Conservation (phyloP, 2,797 vertebrate species). For the Chanos chanos region DNA sequence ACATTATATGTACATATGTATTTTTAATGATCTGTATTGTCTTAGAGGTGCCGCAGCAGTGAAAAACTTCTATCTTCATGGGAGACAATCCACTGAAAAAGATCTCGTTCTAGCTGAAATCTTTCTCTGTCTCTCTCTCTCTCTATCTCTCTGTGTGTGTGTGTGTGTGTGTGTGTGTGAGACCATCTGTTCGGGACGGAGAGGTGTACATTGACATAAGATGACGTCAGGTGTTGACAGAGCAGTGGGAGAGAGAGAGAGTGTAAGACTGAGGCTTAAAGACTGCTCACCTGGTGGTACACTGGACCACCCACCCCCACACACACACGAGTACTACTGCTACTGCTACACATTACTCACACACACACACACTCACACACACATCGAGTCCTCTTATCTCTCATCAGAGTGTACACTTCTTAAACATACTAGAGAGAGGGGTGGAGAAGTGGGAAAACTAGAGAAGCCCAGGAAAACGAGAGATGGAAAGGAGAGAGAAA, state of each 20-base stretch:
- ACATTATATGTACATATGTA: too few species aligned
- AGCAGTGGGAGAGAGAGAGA: slow-evolving; percentile 36
- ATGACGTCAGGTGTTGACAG: slow-evolving; percentile 50
- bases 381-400: not conserved
- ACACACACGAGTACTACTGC: not conserved
- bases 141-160: not conserved
- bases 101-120: too few species aligned
- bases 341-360: not conserved
- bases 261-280: slow-evolving; percentile 47
- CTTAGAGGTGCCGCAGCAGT: too few species aligned
- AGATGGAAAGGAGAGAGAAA: not conserved
- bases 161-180: not conserved
- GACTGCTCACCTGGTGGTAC: slow-evolving; percentile 58
- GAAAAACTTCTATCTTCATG: too few species aligned
- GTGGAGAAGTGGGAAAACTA: slow-evolving; percentile 1
- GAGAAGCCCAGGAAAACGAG: not conserved
- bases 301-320: slow-evolving; percentile 51
- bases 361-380: not conserved
- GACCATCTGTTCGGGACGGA: slow-evolving; percentile 38
- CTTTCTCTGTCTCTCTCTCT: not conserved
- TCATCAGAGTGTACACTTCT: too few species aligned
- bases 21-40: too few species aligned
- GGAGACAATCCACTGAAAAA: too few species aligned
- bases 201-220: slow-evolving; percentile 35
- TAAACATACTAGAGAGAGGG: too few species aligned